Evolutionary conservation across 2,888 invertebrate species (phyloP).

Genomic region (Parascotia fuliginaria): DNA sequence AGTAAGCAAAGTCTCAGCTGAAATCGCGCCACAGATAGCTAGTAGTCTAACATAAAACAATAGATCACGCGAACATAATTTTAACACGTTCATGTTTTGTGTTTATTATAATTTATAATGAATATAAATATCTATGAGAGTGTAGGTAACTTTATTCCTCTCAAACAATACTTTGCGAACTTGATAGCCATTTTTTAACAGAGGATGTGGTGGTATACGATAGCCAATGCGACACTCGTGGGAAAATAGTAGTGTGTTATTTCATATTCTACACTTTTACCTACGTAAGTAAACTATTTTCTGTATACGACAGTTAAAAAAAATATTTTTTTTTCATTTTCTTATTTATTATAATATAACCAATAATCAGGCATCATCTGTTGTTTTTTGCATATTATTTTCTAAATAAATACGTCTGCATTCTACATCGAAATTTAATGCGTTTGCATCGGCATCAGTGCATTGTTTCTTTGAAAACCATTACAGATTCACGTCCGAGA

Average conservation of each 20-base stretch:
- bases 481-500: constrained; percentile 30
- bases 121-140: too few relatives aligned
- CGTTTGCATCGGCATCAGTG: constrained; percentile 14
- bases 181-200: not conserved
- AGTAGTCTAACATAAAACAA: too few relatives aligned
- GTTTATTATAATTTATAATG: too few relatives aligned
- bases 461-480: constrained; percentile 29
- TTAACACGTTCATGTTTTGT: not conserved
- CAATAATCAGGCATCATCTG: too few relatives aligned
- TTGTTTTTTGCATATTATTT: too few relatives aligned
- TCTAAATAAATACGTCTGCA: not conserved
- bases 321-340: too few relatives aligned
- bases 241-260: not conserved
- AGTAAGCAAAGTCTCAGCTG: too few relatives aligned
- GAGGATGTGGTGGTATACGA: constrained; percentile 14
- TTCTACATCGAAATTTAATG: constrained; percentile 28
- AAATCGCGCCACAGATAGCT: too few relatives aligned
- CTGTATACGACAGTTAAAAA: too few relatives aligned
- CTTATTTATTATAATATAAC: too few relatives aligned
- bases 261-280: too few relatives aligned
- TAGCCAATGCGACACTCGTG: constrained; percentile 9
- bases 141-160: not conserved
- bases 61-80: not conserved
- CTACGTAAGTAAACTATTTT: too few relatives aligned
- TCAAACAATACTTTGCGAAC: not conserved